Conservation (phyloP, 2,888 invertebrate genomes). For the Hybos culiciformis region DNA sequence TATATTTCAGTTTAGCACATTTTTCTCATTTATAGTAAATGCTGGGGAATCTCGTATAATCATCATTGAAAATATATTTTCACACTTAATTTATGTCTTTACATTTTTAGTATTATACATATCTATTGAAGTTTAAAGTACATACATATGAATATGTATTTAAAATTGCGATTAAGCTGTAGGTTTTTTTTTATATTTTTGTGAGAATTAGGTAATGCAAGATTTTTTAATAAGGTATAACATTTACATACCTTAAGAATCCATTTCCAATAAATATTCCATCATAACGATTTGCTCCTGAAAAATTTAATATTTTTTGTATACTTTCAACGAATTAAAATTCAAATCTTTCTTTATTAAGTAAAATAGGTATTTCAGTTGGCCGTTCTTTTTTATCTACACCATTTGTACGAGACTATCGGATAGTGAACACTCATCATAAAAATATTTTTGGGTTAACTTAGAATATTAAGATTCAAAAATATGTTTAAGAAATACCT, state of each 20-base stretch:
- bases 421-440: not conserved
- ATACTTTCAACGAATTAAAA: not conserved
- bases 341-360: not conserved
- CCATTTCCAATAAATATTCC: not conserved
- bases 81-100: too few species aligned
- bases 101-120: too few species aligned
- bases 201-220: not conserved
- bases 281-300: not conserved
- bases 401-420: conserved; percentile 12
- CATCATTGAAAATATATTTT: too few species aligned
- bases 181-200: not conserved
- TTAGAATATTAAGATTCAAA: not conserved
- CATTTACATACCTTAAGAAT: not conserved
- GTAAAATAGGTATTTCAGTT: conserved; percentile 19
- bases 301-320: not conserved
- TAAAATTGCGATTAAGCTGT: too few species aligned
- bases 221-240: not conserved
- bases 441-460: too few species aligned
- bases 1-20: too few species aligned
- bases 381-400: conserved; percentile 31
- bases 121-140: too few species aligned
- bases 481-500: not conserved
- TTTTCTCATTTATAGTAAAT: too few species aligned
- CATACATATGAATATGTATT: too few species aligned
- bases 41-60: too few species aligned